Evolutionary conservation across 2,797 vertebrate genomes (phyloP).

Genomic region (Enteromius afrohamiltoni): DNA sequence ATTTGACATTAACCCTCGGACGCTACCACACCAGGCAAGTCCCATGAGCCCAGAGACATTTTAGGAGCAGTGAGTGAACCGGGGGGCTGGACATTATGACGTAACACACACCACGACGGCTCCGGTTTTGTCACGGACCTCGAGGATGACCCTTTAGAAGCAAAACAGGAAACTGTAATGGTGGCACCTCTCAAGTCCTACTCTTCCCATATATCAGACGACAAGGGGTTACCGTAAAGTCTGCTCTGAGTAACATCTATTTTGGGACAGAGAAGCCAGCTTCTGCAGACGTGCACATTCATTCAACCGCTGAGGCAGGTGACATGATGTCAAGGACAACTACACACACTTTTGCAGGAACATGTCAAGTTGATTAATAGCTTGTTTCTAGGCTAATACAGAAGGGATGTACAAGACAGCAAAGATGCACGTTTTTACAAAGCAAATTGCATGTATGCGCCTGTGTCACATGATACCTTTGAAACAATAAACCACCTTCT

Average conservation of each 20-base stretch:
- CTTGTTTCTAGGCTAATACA: slow-evolving; percentile 12
- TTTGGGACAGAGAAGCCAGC: slow-evolving; percentile 61
- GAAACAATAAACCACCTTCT: background rate
- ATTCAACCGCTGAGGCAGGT: slow-evolving; percentile 36
- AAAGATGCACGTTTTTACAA: background rate
- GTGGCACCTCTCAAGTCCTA: slow-evolving; percentile 18
- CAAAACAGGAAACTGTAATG: slow-evolving; percentile 49
- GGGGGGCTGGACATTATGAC: slow-evolving; percentile 44
- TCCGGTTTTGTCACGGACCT: slow-evolving; percentile 58
- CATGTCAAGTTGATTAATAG: slow-evolving; percentile 32
- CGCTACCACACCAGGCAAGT: background rate
- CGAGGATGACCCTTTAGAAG: slow-evolving; percentile 46
- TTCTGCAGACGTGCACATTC: slow-evolving; percentile 12
- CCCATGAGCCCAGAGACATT: slow-evolving; percentile 40
- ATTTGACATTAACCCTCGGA: slow-evolving; percentile 9
- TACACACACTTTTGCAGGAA: slow-evolving; percentile 16
- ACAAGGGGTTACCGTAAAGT: slow-evolving; percentile 32
- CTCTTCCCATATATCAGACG: slow-evolving; percentile 29
- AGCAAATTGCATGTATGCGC: background rate
- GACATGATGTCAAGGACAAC: slow-evolving; percentile 48
- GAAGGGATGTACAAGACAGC: background rate
- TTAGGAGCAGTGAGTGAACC: slow-evolving; percentile 5
- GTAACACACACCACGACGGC: slow-evolving; percentile 18
- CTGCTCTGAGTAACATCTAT: slow-evolving; percentile 61
- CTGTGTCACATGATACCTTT: background rate